phyloP scores from a whole-genome alignment of 2,888 invertebrate species.

The Macrosiphum euphorbiae region DNA sequence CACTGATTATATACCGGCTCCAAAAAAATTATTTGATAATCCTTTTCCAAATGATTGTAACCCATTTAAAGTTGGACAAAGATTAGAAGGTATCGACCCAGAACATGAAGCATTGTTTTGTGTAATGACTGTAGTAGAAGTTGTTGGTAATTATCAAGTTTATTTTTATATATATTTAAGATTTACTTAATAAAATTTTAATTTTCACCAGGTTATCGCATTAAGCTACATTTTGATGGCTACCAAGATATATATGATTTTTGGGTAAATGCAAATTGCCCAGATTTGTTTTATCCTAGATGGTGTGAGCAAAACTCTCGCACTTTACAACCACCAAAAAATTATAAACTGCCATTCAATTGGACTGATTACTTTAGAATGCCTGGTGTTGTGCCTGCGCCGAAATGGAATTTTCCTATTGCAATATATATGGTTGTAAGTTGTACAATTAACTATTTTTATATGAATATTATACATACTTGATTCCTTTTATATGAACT shows the following conservation, averaged over 20 bases:
- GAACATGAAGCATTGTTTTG: conserved; percentile 91
- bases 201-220: conserved; percentile 78
- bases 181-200: neutral
- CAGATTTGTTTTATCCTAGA: conserved; percentile 92
- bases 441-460: neutral
- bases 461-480: neutral
- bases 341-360: conserved; percentile 70
- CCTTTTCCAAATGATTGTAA: conserved; percentile 71
- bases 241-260: conserved; percentile 90
- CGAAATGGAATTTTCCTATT: conserved; percentile 42
- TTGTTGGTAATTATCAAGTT: conserved; percentile 71
- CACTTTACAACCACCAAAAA: conserved; percentile 83
- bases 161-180: neutral
- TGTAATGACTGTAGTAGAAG: conserved; percentile 86
- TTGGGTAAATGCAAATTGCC: conserved; percentile 94
- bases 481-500: neutral
- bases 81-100: conserved; percentile 94
- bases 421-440: conserved; percentile 13
- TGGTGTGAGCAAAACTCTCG: conserved; percentile 92
- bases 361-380: conserved; percentile 30
- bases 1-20: conserved; percentile 28
- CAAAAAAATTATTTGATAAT: conserved; percentile 50
- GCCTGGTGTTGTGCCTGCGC: neutral
- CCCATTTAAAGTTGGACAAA: conserved; percentile 87
- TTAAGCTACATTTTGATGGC: conserved; percentile 92